Percentiles rank a stretch among this genome's conserved stretches.
phyloP scores from a whole-genome alignment of 2,888 invertebrate species.

The Ischnura elegans region DNA sequence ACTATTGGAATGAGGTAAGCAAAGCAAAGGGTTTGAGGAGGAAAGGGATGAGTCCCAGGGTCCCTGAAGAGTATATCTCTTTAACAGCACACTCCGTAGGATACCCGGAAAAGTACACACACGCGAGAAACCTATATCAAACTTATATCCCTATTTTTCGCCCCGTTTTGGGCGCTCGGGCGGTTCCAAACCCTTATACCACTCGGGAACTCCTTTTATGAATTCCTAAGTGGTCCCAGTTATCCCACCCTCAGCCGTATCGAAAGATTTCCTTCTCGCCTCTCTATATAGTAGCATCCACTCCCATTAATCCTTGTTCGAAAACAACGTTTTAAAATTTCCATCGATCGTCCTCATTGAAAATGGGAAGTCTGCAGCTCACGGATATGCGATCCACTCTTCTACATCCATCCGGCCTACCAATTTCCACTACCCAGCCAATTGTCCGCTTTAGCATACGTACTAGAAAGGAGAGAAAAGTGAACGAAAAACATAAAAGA shows the following conservation, averaged over 20 bases:
- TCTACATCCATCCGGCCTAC: not conserved
- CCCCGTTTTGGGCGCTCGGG: not conserved
- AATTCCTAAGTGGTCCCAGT: constrained; percentile 5
- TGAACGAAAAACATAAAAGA: no score
- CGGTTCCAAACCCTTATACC: not conserved
- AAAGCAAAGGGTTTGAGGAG: not conserved
- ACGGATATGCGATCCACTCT: not conserved
- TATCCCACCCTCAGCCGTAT: not conserved
- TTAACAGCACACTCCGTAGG: constrained; percentile 11
- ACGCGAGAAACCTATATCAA: not conserved
- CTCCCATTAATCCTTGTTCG: not conserved
- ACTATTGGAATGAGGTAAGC: not conserved
- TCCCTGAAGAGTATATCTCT: constrained; percentile 6
- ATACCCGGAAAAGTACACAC: not conserved
- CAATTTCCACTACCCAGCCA: no score
- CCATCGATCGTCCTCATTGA: not conserved
- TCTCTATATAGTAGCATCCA: not conserved
- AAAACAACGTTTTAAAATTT: not conserved
- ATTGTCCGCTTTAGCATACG: no score
- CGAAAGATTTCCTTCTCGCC: not conserved
- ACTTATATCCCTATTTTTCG: not conserved
- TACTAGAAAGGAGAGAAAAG: no score
- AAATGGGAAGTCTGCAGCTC: not conserved
- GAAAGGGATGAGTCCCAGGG: not conserved
- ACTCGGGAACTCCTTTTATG: not conserved